Conservation (phyloP, 2,888 invertebrate species). For the Rhingia campestris region DNA sequence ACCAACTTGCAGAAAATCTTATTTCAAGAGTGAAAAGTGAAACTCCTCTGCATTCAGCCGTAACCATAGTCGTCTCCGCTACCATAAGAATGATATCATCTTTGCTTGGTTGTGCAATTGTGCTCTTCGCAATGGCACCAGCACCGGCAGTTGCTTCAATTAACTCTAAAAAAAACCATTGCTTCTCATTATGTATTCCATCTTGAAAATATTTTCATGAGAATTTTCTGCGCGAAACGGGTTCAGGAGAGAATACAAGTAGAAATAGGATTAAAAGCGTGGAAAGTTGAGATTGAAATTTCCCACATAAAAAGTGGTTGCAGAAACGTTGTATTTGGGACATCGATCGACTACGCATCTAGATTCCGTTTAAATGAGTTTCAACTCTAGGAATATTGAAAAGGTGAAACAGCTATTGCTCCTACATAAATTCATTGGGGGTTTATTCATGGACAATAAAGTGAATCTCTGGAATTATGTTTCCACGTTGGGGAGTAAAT, state of each 20-base stretch:
- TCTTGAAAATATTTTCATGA: conserved; percentile 37
- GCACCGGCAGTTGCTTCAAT: conserved; percentile 54
- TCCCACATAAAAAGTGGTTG: background rate
- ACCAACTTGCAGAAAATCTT: conserved; percentile 5
- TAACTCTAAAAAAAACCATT: conserved; percentile 46
- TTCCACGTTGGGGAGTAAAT: too few relatives aligned
- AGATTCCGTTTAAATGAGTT: background rate
- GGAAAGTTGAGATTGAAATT: conserved; percentile 28
- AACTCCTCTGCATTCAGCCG: conserved; percentile 16
- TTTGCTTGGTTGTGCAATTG: conserved; percentile 14
- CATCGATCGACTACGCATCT: conserved; percentile 33
- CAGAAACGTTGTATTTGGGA: conserved; percentile 1
- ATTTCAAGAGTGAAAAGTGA: conserved; percentile 25
- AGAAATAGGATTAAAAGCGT: conserved; percentile 29
- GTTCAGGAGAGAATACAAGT: conserved; percentile 2
- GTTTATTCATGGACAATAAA: too few relatives aligned
- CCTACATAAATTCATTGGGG: too few relatives aligned
- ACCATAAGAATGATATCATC: conserved; percentile 25
- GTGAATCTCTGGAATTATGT: too few relatives aligned
- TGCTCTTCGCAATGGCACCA: conserved; percentile 1
- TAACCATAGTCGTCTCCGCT: background rate
- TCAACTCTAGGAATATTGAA: background rate
- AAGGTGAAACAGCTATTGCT: too few relatives aligned
- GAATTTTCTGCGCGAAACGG: conserved; percentile 18
- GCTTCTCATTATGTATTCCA: conserved; percentile 56